These are phyloP conservation scores for Falcaria lacertinaria DNA, from an alignment of 2,888 invertebrate genomes.

Conservation along the genomic window DNA sequence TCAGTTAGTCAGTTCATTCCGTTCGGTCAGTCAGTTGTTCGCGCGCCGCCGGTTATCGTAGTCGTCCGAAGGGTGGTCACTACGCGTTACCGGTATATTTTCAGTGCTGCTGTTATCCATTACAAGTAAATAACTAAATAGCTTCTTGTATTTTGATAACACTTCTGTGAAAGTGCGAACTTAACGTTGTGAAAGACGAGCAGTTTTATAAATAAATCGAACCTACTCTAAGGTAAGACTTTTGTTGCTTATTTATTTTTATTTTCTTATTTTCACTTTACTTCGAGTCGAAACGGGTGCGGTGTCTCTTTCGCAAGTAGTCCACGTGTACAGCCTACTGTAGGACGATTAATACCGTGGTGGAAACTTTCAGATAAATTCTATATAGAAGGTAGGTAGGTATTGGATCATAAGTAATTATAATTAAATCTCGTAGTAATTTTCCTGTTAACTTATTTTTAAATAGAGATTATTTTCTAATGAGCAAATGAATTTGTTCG, in stretches of 20 bases:
- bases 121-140: constrained; percentile 27
- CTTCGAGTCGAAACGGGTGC: too few relatives aligned
- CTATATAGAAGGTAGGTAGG: too few relatives aligned
- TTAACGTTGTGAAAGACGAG: constrained; percentile 40
- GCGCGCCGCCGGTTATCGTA: constrained; percentile 56
- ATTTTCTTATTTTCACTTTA: constrained; percentile 35
- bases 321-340: too few relatives aligned
- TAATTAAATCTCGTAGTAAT: too few relatives aligned
- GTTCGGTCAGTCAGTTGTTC: constrained; percentile 46
- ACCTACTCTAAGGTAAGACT: constrained; percentile 62
- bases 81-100: constrained; percentile 58
- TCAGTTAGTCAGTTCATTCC: too few relatives aligned
- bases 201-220: constrained; percentile 48
- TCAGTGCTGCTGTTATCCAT: constrained; percentile 40
- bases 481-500: too few relatives aligned
- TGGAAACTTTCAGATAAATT: too few relatives aligned
- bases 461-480: too few relatives aligned
- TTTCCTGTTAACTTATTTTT: too few relatives aligned
- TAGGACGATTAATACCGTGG: too few relatives aligned
- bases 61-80: constrained; percentile 63
- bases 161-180: constrained; percentile 58
- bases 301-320: too few relatives aligned
- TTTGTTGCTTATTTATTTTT: constrained; percentile 32
- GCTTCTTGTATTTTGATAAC: constrained; percentile 38
- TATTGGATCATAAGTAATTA: too few relatives aligned